Evolutionary conservation across 2,797 vertebrate species (phyloP).

Genomic region (Typhlichthys eigenmanni): DNA sequence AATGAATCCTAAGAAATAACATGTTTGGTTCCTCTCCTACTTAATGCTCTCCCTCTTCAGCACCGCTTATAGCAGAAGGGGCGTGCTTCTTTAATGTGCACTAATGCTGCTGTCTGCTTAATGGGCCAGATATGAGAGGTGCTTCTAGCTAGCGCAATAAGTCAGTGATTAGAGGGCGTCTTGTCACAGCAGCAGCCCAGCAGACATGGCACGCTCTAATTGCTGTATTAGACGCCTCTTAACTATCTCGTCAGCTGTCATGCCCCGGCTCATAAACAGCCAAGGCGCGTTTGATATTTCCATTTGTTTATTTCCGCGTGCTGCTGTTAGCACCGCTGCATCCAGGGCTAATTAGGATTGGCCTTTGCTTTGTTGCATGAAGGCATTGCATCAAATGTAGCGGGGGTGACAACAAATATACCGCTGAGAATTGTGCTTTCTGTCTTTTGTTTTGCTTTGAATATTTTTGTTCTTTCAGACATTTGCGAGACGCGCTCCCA

Average conservation of each 20-base stretch:
- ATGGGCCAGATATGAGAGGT: constrained; percentile 82
- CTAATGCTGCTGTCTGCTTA: constrained; percentile 85
- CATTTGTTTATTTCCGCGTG: constrained; percentile 67
- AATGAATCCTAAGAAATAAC: constrained; percentile 53
- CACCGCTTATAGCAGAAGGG: constrained; percentile 51
- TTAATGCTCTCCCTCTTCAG: constrained; percentile 66
- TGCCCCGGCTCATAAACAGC: constrained; percentile 68
- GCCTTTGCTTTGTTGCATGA: constrained; percentile 46
- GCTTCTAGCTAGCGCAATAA: constrained; percentile 83
- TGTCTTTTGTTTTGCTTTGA: not conserved
- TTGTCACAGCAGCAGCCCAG: constrained; percentile 83
- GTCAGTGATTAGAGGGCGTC: constrained; percentile 84
- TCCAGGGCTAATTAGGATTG: constrained; percentile 56
- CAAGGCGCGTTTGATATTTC: constrained; percentile 72
- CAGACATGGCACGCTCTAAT: constrained; percentile 84
- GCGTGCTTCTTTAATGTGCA: constrained; percentile 84
- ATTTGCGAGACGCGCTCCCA: too few relatives aligned
- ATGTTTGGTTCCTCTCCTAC: constrained; percentile 43
- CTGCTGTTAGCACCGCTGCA: constrained; percentile 37
- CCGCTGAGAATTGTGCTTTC: too few relatives aligned
- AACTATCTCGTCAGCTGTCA: constrained; percentile 80
- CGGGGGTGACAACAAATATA: not conserved
- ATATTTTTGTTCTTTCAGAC: not conserved
- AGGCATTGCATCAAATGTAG: constrained; percentile 46
- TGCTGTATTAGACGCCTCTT: constrained; percentile 83